Evolutionary conservation across 2,113 vertebrate species (phyloP), one percentile per base, ranked within the genome.

Genomic region (Gambusia holbrooki): DNA sequence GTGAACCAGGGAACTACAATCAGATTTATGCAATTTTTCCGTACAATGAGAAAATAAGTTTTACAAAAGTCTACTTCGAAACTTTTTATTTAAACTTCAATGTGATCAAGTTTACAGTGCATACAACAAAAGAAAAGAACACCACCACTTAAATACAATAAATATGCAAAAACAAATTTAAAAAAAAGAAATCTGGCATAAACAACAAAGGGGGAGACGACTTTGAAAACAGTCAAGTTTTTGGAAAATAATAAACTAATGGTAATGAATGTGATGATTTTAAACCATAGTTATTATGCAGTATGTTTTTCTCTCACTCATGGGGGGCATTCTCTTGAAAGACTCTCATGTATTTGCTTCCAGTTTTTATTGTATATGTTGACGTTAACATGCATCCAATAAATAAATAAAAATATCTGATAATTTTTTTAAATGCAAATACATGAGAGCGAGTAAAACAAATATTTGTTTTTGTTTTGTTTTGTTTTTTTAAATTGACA

Each of bases 91-190:
- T 3, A 12, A 51, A 40, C 35, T 77, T 71, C 76, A 40, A 76
- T 66, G 40, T n/a, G 32, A 60, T 60, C 45, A 42, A 51, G 30
- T 73, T 77, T 25, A 79, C 51, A 40, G 8, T 77, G 72, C 66
- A 13, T 40, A 60, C 61, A 71, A 70, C 0, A 7, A 9, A 15
- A 58, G 13, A 35, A 58, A 51, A 80, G 58, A 22, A 1, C 33
- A 35, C 33, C 7, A 35, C 32, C 1, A 81, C 42, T 86, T 89
- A 90, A 88, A 90, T 88, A 89, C 33, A 89, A 88, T 89, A 89
- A 89, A 90, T 89, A 89, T 30, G 35, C 67, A 74, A 74, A 58
- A 73, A 37, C 0, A 29, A 32, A 40, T 63, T 7, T 7, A 33
- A 33, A 33, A 33, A 33, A 33, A 3, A 71, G 58, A 68, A 15